phyloP scores from a whole-genome alignment of 2,888 invertebrate species.

The Caenorhabditis drosophilae region DNA sequence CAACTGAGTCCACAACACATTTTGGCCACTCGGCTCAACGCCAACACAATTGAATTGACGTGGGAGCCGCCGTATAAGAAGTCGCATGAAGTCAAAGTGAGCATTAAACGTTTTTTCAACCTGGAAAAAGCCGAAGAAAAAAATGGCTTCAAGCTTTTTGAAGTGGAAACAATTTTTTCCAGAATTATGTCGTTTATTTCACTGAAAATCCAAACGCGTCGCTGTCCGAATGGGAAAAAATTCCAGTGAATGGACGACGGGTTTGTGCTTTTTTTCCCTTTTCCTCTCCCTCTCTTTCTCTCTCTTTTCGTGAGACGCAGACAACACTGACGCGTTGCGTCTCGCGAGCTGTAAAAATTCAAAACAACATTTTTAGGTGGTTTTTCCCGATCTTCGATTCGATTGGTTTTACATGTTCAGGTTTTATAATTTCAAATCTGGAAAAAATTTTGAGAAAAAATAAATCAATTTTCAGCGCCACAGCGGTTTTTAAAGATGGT shows the following conservation, averaged over 20 bases:
- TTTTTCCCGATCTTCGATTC: constrained; percentile 66
- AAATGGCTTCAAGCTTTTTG: too few species aligned
- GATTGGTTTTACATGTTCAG: constrained; percentile 66
- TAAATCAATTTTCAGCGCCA: too few species aligned
- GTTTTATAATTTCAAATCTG: constrained; percentile 4
- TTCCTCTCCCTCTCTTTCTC: too few species aligned
- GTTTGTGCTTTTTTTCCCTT: too few species aligned
- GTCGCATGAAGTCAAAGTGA: constrained; percentile 65
- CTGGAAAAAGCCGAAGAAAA: too few species aligned
- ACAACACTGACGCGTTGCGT: too few species aligned
- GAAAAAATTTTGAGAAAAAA: constrained; percentile 8
- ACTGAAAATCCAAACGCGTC: constrained; percentile 65
- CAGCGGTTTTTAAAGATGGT: constrained; percentile 65
- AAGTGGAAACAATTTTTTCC: too few species aligned
- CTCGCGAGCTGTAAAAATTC: too few species aligned
- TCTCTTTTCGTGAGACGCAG: too few species aligned
- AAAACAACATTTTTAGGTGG: too few species aligned
- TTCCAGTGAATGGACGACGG: constrained; percentile 60
- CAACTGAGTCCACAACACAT: constrained; percentile 68
- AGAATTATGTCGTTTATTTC: constrained; percentile 67
- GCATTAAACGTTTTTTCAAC: too few species aligned
- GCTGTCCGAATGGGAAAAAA: constrained; percentile 65
- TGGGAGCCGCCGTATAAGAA: constrained; percentile 68
- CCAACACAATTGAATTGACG: constrained; percentile 64
- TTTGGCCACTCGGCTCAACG: constrained; percentile 59